Base-by-base conservation (phyloP, 1,140 invertebrate genomes). In the Whitmania pigra region DNA sequence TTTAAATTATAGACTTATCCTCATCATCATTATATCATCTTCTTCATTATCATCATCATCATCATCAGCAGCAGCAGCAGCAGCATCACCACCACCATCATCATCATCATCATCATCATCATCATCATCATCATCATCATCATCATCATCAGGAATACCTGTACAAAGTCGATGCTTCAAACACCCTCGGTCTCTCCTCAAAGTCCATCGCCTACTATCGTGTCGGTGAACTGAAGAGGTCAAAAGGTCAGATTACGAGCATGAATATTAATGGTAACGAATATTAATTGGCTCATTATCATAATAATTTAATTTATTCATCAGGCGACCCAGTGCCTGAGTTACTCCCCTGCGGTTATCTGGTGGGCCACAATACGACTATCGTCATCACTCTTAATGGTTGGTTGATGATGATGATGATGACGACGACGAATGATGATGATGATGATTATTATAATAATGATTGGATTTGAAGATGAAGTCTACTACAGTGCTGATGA, bases 271-370 rank as follows among this genome's bases (percentile, higher is more conserved):
- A 31, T 67, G 20, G 20, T 13, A 67, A 5, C 55, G 55, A n/a
- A 57, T 63, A 63, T 63, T 9, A 13, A 63, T 63, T 1, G 11
- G 43, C 15, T 49, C 43, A 49, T 49, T 49, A 49, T 17, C 43
- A 9, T 40, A 36, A 40, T 36, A 5, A 31, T 36, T 68, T 68
- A 68, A 36, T 68, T 29, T 27, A 36, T n/a, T 36, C 40, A n/a
- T 77, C 40, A 77, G 79, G 79, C 53, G 76, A 79, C 29, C 75
- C 88, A 87, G 75, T 82, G 77, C 92, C 92, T 0, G 93, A 97
- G 80, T 80, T 96, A 36, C 83, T 96, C 69, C 94, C 93, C 17
- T 94, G 91, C 77, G 94, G 93, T 29, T 97, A 96, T 77, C 87
- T 95, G 20, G 88, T 95, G 18, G 93, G 93, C 18, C 90, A 92